Base-by-base conservation (phyloP, 1,140 invertebrate species). In the Penaeus indicus region DNA sequence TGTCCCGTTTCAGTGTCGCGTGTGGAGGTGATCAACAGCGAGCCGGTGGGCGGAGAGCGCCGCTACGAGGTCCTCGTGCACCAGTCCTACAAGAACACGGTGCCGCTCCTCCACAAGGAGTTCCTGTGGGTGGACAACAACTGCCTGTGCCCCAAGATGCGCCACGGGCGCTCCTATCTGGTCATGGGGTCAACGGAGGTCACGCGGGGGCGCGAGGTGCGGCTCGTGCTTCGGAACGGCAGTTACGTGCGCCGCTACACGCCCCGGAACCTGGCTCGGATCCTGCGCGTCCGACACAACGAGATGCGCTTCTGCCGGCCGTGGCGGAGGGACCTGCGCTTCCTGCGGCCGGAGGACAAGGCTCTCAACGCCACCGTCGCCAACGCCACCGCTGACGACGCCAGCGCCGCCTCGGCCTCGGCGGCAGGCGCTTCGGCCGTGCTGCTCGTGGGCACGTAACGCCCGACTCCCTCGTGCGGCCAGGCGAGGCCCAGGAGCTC, bases 11-110 rank as follows among this genome's bases (percentile, higher is more conserved):
- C 87, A 90, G 90, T 90, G 25, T 89, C 87, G 10, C 84, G 87
- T 5, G 80, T 90, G 3, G 67, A 89, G 82, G 90, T 90, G 47
- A 13, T 89, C 27, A 60, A 63, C 75, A 83, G 82, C 38, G 79
- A 86, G 25, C 64, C 60, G 3, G 84, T 89, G 18, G 60, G 38
- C 1, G 82, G 64, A n/a, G 79, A 84, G 80, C 69, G 64, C 1
- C 87, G 90, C 22, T 86, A 89, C 69, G 90, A 88, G 62, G 88
- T 90, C 19, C n/a, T 88, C 42, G 77, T 91, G 18, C 86, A 85
- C 21, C 90, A 91, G 86, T 91, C 90, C 13, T 91, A 90, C 90
- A 91, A 91, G 62, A 91, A 91, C 84, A 91, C 88, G 32, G 90
- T 91, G 7, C 90, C 90, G 18, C 84, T 91, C 22, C 86, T 91